Conservation (phyloP, 2,113 vertebrate species). For the Sorex araneus region DNA sequence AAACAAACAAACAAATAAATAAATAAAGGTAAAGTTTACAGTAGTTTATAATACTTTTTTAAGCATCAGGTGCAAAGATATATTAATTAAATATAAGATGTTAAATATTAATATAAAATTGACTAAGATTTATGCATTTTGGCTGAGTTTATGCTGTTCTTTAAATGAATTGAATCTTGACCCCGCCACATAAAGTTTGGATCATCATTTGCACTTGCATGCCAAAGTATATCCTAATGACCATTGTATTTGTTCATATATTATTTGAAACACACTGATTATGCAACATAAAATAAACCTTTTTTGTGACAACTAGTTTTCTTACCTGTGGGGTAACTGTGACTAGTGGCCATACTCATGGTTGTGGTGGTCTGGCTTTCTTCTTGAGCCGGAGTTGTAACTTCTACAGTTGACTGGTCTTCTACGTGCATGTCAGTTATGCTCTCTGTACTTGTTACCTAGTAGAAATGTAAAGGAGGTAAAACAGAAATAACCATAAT, state of each 20-base stretch:
- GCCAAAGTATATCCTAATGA: not conserved
- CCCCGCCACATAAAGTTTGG: not conserved
- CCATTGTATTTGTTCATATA: not conserved
- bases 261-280: not conserved
- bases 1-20: no score
- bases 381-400: not conserved
- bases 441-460: conserved; percentile 53
- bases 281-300: not conserved
- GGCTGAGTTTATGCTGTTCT: not conserved
- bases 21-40: not conserved
- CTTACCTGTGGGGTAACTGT: conserved; percentile 72
- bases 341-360: not conserved
- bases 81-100: not conserved
- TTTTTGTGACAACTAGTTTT: not conserved
- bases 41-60: not conserved
- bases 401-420: conserved; percentile 74
- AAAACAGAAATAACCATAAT: conserved; percentile 10
- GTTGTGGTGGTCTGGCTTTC: conserved; percentile 63
- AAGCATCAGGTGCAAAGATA: not conserved
- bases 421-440: conserved; percentile 34
- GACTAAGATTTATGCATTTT: not conserved
- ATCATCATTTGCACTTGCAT: not conserved
- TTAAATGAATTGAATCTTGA: not conserved
- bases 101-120: not conserved
- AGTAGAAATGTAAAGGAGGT: conserved; percentile 11